Base-by-base conservation (phyloP, 2,888 invertebrate genomes). In the Hypolimnas misippus region DNA sequence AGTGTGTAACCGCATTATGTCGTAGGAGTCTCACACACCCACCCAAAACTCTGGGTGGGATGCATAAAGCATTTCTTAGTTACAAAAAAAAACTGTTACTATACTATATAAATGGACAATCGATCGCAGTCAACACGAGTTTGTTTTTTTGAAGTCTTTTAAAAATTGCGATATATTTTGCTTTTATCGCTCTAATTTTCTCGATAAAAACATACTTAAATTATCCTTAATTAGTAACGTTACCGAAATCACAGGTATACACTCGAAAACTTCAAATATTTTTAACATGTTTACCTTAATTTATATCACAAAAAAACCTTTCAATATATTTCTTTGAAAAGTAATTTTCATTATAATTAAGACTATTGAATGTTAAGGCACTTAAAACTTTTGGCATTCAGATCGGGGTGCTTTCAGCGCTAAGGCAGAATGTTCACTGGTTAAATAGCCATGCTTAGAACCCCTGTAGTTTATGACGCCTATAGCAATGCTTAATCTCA, bases 381-480 rank as follows among this genome's bases (percentile, higher is more conserved):
- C 54, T 55, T 51, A 51, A 63, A 63, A 63, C 58, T 63, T 63
- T 63, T 51, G 52, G 60, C 25, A 57, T 64, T 46, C 60, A 60
- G 12, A 54, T 44, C 25, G 33, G 33, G 54, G 21, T 31, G 42
- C 49, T 63, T 49, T 58, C 58, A 16, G 46, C 46, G n/a, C 52
- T 59, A 44, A 53, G 46, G 12, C 21, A 21, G 16, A 57, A 35
- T 35, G 35, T 49, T 35, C 19, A 46, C 46, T 46, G 33, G 16
- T 1, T 10, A 42, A 0, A 17, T 42, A 19, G 17, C 10, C 10
- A 42, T 42, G 10, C 10, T 7, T 16, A 19, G 42, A 2, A 1
- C 3, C 0, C 4, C 8, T 19, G 16, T 10, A 0, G 7, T 42
- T 16, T 10, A 10, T 17, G 17, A 17, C 10, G 10, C 17, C 10